Percentiles rank a stretch among this genome's conserved stretches.
Evolutionary conservation across 2,113 vertebrate genomes (phyloP).

Genomic region (Sturnira hondurensis): DNA sequence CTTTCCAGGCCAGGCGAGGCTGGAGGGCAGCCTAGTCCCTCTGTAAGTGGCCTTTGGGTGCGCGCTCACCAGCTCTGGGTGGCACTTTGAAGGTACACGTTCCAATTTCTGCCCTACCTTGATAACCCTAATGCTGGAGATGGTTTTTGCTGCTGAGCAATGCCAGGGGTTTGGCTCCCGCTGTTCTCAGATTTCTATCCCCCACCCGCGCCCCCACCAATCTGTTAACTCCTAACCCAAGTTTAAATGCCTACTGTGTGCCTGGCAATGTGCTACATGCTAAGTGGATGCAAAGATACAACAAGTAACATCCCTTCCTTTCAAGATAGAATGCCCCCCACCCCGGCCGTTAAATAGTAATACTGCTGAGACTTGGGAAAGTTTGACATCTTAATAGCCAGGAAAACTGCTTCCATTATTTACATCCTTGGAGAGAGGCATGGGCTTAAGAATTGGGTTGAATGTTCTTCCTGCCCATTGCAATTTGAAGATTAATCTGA

Average conservation of each 20-base stretch:
- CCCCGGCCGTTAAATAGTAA: neutral
- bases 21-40: neutral
- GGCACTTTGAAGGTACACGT: neutral
- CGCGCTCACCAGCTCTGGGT: neutral
- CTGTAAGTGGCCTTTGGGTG: neutral
- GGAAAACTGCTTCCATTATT: slow-evolving; percentile 40
- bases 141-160: neutral
- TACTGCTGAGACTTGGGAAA: slow-evolving; percentile 34
- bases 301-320: neutral
- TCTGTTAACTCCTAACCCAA: neutral
- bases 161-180: neutral
- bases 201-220: too few relatives aligned
- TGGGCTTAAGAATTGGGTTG: slow-evolving; percentile 32
- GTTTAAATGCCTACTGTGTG: slow-evolving; percentile 30
- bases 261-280: neutral
- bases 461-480: slow-evolving; percentile 52
- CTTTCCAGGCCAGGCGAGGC: neutral
- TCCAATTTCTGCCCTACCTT: neutral
- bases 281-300: neutral
- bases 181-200: neutral
- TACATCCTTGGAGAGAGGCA: slow-evolving; percentile 40
- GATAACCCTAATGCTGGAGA: neutral
- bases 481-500: slow-evolving; percentile 64
- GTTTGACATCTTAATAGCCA: slow-evolving; percentile 55
- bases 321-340: neutral